Conservation (phyloP, 2,113 vertebrate species). For the Podocnemis expansa region DNA sequence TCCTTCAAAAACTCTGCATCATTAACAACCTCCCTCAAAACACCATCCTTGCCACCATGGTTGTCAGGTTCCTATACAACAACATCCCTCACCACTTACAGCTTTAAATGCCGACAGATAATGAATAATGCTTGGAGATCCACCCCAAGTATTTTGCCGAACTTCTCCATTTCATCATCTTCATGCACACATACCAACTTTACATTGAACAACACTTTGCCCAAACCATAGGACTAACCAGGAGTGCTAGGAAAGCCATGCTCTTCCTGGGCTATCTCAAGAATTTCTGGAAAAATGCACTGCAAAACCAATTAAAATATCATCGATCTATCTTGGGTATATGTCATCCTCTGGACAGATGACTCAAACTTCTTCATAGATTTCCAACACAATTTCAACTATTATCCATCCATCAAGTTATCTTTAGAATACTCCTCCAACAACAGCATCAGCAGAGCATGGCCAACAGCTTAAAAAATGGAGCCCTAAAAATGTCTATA, state of each 20-base stretch:
- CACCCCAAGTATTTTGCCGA: background rate
- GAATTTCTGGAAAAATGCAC: background rate
- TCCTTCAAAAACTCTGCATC: no score
- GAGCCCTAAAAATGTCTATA: background rate
- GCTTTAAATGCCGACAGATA: background rate
- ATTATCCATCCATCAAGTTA: background rate
- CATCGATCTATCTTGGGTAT: background rate
- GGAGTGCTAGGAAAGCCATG: background rate
- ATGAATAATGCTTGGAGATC: background rate
- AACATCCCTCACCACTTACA: no score
- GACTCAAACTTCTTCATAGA: background rate
- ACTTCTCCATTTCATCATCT: background rate
- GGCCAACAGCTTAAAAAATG: background rate
- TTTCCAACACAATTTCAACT: background rate
- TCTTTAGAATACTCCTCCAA: background rate
- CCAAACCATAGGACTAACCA: background rate
- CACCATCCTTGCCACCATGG: no score
- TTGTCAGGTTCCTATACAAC: no score
- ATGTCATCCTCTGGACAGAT: background rate
- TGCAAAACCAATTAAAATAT: background rate
- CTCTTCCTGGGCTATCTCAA: background rate
- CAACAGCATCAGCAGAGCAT: no score
- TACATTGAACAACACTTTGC: background rate
- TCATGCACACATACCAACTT: background rate
- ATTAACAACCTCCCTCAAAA: no score